Evolutionary conservation across 2,797 vertebrate species (phyloP), one percentile per base, ranked within the genome.

Genomic region (Monodelphis domestica): DNA sequence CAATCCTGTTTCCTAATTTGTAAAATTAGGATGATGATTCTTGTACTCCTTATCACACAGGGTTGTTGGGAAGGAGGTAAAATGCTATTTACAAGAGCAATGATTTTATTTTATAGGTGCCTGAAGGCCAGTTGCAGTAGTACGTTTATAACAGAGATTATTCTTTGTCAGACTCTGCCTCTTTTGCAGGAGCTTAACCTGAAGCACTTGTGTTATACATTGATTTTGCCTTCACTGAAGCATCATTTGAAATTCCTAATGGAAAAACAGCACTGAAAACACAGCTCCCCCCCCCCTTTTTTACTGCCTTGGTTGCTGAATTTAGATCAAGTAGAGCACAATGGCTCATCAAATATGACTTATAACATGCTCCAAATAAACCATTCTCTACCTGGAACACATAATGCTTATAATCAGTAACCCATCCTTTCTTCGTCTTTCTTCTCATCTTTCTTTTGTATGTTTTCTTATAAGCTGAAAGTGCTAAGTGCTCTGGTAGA

Each of bases 291-390:
- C 84, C 45, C 70, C 45, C 45, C 38, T 84, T 45, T 91, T 96
- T 91, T 15, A 59, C 91, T 88, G 5, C 4, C 0, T 90, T 91
- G 55, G 54, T 90, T 91, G 1, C 50, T 95, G 26, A 96, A 90
- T 93, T 97, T 94, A 94, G 70, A 92, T 95, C 90, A 94, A 38
- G 33, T 94, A 84, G 91, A 96, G 96, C 93, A 38, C 59, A 52
- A 1, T 88, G 51, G 33, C 51, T 96, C 93, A 96, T 94, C 88
- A 94, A 90, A 54, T 93, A 93, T 90, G 59, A n/a, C 12, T 51
- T 89, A 33, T 28, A 89, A 55, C 1, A 95, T 63, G 4, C 90
- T 45, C 54, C 89, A 94, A 97, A 95, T 95, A 5, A 91, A 7
- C 96, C 53, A 9, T 24, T 95, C 84, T 88, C 55, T 94, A 56